Evolutionary conservation across 2,113 vertebrate species (phyloP), one percentile per base, ranked within the genome.

Genomic region (Toxotes jaculatrix): DNA sequence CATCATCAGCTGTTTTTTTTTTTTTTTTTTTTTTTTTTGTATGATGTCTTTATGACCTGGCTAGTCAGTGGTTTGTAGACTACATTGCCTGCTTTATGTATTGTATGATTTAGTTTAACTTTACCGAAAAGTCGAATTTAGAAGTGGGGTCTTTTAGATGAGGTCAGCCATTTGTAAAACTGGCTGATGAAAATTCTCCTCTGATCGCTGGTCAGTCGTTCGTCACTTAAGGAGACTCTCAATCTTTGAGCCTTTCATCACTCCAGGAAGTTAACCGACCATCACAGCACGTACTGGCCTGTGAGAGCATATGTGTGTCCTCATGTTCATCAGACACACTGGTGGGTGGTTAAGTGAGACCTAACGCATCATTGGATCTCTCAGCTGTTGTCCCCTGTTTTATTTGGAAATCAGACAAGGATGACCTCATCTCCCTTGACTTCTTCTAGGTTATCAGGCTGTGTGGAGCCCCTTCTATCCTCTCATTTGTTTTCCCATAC

Each of bases 361-460:
- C 65, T 55, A 84, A 63, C 21, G 83, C 87, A 90, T 91, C 86
- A 88, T 87, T 89, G 87, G 83, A 84, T 87, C 77, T 57, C 86
- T 91, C 88, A 81, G 89, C 88, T 88, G 87, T 87, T 87, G 89
- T 88, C 78, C 71, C 87, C 76, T 90, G 81, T 87, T 95, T 92
- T 68, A 87, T 91, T 92, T 93, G 92, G 89, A 91, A 87, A 81
- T 88, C 77, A 75, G 80, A 62, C 87, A 90, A 83, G 60, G 64
- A 84, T 94, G 91, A 94, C 88, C 83, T 95, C 93, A 94, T 93
- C 78, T 82, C 78, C 59, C 32, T 64, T 76, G 76, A 90, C 77
- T 92, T 91, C 80, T 79, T 91, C 77, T 74, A 70, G 91, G 90
- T 87, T 82, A 79, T 74, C 71, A 68, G 90, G 80, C 82, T 82